Evolutionary conservation across 2,113 vertebrate genomes (phyloP).

Genomic region (Variabilichromis moorii): DNA sequence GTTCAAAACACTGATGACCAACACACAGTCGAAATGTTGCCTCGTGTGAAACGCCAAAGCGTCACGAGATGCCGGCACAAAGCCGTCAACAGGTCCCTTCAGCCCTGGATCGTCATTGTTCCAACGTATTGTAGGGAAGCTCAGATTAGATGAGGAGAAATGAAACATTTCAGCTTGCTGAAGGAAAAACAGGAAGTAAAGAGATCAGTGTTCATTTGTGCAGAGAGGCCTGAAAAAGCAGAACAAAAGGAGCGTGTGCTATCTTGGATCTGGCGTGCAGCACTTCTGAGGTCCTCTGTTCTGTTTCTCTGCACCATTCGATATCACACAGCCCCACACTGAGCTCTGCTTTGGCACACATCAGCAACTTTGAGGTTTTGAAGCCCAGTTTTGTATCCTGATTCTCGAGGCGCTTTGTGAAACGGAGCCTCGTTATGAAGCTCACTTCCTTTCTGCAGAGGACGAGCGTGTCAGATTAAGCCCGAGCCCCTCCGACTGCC

Average conservation of each 20-base stretch:
- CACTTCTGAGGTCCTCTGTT: neutral
- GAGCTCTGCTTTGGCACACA: neutral
- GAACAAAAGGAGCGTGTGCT: neutral
- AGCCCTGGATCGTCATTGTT: neutral
- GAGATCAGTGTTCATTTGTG: neutral
- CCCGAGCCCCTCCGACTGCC: neutral
- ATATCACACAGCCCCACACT: neutral
- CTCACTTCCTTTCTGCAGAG: neutral
- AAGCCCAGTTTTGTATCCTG: neutral
- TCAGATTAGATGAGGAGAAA: neutral
- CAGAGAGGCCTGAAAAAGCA: neutral
- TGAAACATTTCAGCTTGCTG: neutral
- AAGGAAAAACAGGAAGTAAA: neutral
- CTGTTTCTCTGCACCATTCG: neutral
- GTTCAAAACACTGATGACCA: neutral
- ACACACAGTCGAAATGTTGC: accelerated
- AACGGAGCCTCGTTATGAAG: neutral
- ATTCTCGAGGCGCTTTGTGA: neutral
- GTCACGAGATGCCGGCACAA: neutral
- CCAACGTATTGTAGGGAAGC: accelerated
- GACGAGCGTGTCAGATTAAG: neutral
- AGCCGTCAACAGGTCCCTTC: neutral
- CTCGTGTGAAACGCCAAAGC: neutral
- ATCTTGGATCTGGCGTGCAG: neutral
- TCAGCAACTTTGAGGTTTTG: neutral